phyloP scores from a whole-genome alignment of 92 coral and sea anemone genomes.

The Plumapathes pennacea region DNA sequence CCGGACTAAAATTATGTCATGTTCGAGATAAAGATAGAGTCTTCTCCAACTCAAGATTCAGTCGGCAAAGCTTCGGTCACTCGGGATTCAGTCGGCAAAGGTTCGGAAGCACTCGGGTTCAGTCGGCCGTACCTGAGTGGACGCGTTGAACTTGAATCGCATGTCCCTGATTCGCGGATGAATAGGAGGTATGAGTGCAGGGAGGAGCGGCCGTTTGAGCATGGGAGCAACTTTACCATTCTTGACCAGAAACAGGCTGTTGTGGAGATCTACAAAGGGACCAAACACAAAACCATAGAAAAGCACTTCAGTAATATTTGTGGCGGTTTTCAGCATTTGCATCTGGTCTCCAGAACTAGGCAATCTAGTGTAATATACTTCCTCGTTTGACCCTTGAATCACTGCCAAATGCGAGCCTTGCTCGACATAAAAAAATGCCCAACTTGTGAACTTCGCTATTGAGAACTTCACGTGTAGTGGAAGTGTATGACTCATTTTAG shows the following conservation, averaged over 20 bases:
- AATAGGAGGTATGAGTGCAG: constrained; percentile 72
- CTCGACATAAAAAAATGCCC: too few species aligned
- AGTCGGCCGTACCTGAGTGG: constrained; percentile 76
- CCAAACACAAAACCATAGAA: neutral
- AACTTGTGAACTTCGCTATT: neutral
- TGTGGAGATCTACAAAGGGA: constrained; percentile 60
- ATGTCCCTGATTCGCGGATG: constrained; percentile 61
- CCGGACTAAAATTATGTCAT: too few species aligned
- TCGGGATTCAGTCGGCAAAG: too few species aligned
- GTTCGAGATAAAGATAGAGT: too few species aligned
- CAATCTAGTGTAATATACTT: too few species aligned
- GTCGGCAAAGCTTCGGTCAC: too few species aligned
- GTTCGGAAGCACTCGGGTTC: too few species aligned
- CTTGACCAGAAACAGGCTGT: constrained; percentile 64
- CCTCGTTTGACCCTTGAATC: too few species aligned
- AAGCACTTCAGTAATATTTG: neutral
- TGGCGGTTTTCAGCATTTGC: neutral
- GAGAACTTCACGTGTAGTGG: neutral
- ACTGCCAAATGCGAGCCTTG: too few species aligned
- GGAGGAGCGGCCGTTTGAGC: constrained; percentile 58
- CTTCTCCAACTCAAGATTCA: too few species aligned
- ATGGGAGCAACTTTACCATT: constrained; percentile 72
- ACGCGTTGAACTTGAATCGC: constrained; percentile 72
- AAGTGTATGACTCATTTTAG: too few species aligned
- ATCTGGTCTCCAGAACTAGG: neutral